These are phyloP conservation scores for Myopa tessellatipennis DNA, from an alignment of 2,888 invertebrate species.

Conservation along the genomic window DNA sequence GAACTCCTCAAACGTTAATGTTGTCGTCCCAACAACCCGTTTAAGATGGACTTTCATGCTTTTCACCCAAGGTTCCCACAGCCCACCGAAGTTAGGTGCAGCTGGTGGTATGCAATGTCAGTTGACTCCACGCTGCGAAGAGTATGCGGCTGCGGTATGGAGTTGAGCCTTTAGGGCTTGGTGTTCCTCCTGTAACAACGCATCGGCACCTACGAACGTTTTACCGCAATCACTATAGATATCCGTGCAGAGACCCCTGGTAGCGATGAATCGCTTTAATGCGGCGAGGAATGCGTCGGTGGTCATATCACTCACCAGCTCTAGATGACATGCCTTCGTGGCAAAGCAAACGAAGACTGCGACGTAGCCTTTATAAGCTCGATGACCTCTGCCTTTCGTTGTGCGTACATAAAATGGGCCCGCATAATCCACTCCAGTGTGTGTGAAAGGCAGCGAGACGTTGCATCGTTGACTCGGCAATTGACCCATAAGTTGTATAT, in stretches of 20 bases:
- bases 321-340: slow-evolving; percentile 42
- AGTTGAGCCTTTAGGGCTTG: slow-evolving; percentile 4
- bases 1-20: neutral
- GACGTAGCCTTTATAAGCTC: slow-evolving; percentile 40
- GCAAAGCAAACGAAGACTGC: slow-evolving; percentile 42
- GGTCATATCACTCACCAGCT: slow-evolving; percentile 37
- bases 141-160: slow-evolving; percentile 17
- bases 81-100: no score
- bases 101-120: slow-evolving; percentile 26
- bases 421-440: slow-evolving; percentile 40
- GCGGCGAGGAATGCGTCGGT: slow-evolving; percentile 26
- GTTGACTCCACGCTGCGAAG: slow-evolving; percentile 17
- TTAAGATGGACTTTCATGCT: slow-evolving; percentile 40
- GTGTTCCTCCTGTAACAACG: neutral
- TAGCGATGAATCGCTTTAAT: slow-evolving; percentile 6
- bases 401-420: slow-evolving; percentile 38
- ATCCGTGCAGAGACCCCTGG: neutral
- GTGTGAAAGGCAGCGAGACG: slow-evolving; percentile 22
- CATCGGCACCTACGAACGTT: neutral
- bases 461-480: slow-evolving; percentile 7
- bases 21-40: slow-evolving; percentile 23
- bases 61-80: no score
- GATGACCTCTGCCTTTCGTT: slow-evolving; percentile 39
- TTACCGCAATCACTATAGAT: neutral
- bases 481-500: neutral